phyloP scores from a whole-genome alignment of 2,797 vertebrate species.

The Pseudotriccus pelzelni region DNA sequence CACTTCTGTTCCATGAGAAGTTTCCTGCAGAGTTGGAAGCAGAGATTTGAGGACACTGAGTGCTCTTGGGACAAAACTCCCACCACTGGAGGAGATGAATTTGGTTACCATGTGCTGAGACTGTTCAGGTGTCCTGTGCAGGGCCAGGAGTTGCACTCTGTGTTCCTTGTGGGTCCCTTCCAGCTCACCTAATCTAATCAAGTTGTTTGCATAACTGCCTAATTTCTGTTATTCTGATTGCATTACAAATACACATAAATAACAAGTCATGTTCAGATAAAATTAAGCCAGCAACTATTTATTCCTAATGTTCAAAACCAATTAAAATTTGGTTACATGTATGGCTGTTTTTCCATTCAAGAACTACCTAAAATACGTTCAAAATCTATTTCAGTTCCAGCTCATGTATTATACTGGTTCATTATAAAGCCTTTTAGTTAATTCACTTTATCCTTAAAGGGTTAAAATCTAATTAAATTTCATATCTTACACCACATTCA shows the following conservation, averaged over 20 bases:
- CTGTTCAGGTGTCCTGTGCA: not conserved
- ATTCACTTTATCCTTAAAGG: constrained; percentile 56
- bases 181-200: not conserved
- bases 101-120: not conserved
- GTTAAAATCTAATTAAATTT: constrained; percentile 63
- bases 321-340: constrained; percentile 23
- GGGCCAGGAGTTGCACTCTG: not conserved
- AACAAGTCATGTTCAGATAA: not conserved
- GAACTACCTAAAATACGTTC: constrained; percentile 23
- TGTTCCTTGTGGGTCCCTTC: not conserved
- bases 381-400: constrained; percentile 26
- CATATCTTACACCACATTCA: constrained; percentile 3
- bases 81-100: not conserved
- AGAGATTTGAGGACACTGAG: not conserved
- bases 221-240: not conserved
- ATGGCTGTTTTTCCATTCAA: not conserved
- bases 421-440: constrained; percentile 52
- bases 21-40: not conserved
- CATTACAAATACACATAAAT: not conserved
- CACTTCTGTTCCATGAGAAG: fast-evolving
- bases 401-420: constrained; percentile 16
- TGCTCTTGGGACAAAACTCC: not conserved
- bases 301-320: not conserved
- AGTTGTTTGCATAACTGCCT: not conserved
- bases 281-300: not conserved